phyloP scores from a whole-genome alignment of 2,113 vertebrate species.

The Carassius carassius region DNA sequence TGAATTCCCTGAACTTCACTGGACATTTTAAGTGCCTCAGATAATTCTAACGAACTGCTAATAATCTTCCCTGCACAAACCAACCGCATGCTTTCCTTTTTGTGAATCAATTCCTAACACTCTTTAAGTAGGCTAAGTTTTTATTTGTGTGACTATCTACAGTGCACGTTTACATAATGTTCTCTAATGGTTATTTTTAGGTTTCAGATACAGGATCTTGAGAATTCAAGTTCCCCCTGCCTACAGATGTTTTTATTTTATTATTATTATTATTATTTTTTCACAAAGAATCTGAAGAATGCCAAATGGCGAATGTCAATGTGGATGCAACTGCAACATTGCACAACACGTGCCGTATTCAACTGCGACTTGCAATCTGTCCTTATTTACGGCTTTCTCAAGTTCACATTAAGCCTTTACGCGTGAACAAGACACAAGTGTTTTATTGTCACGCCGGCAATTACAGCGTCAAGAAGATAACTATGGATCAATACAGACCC shows the following conservation, averaged over 20 bases:
- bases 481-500: neutral
- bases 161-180: neutral
- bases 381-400: neutral
- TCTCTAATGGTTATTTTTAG: neutral
- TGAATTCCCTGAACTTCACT: neutral
- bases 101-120: neutral
- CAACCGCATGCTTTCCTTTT: neutral
- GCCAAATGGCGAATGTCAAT: neutral
- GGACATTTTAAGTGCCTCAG: neutral
- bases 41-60: no score
- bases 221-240: neutral
- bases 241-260: neutral
- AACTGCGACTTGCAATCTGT: neutral
- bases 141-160: no score
- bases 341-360: neutral
- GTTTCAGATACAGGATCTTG: neutral
- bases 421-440: neutral
- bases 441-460: slow-evolving; percentile 23
- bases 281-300: neutral
- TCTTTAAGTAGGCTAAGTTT: neutral
- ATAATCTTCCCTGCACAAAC: neutral
- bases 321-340: neutral
- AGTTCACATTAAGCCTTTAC: neutral
- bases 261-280: neutral
- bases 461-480: neutral